Base-by-base conservation (phyloP, 2,797 vertebrate genomes). In the Enteromius thamalakanensis region DNA sequence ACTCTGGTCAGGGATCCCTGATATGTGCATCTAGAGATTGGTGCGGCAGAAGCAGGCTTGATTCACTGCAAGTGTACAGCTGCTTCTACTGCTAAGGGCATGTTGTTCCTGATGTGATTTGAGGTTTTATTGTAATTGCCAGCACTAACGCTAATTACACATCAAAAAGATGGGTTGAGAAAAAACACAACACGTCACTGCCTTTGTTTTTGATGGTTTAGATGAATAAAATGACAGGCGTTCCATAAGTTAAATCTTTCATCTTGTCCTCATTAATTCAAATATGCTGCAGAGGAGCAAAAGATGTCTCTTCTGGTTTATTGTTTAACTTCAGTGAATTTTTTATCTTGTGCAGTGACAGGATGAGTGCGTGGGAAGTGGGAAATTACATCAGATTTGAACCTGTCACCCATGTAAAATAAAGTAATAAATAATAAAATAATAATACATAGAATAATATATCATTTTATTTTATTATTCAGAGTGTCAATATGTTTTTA, bases 131-230 rank as follows among this genome's bases (percentile, higher is more conserved):
- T 69, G 80, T 76, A 67, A 75, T 82, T 86, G 23, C 23, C 29
- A 72, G 40, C n/a, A n/a, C 42, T 72, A 88, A 87, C 68, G 71
- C 76, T 89, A 79, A 90, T 88, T 80, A 76, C 19, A 68, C 68
- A 86, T 90, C 82, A 83, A 68, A 87, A 88, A 47, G 68, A 51
- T 15, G 26, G 47, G 45, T 86, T 85, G 68, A 84, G 82, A 19
- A 47, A 84, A 89, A 7, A 55, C 77, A 85, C 71, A 72, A 79
- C 47, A 26, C 70, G 53, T 86, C 37, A n/a, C 49, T 86, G 37
- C 29, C 69, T 58, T 51, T 75, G 34, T 23, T 79, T 88, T 89
- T 91, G 74, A 87, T 89, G 82, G 86, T 71, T 76, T 87, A 88
- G 81, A 85, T 88, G 75, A 84, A 88, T 82, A 58, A 86, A 32